A percentile compares a stretch with the other conserved stretches of the same genome.
Evolutionary conservation across 2,888 invertebrate genomes (phyloP).

Genomic region (Drosophila hamatofila): DNA sequence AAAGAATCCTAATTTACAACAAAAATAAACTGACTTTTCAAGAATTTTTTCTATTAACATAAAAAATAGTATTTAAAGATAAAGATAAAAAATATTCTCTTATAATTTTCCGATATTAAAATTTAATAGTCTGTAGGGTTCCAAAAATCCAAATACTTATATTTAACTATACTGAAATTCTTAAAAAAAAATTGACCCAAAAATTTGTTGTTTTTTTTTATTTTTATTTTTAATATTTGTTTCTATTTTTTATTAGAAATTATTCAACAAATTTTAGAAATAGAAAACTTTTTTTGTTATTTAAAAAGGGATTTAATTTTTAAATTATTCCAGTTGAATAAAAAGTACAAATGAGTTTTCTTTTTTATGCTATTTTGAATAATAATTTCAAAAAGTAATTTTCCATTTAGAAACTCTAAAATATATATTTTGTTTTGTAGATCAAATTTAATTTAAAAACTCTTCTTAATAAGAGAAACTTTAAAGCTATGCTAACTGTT

Average conservation of each 20-base stretch:
- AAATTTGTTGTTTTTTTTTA: too few species aligned
- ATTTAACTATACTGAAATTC: too few species aligned
- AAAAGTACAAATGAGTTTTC: too few species aligned
- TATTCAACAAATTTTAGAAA: too few species aligned
- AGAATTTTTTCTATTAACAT: neutral
- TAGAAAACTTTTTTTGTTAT: too few species aligned
- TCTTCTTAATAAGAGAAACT: neutral
- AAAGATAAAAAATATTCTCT: neutral
- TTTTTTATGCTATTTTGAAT: neutral
- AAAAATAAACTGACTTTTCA: neutral
- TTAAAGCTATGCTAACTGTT: constrained; percentile 30
- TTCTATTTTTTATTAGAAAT: too few species aligned
- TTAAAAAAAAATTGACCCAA: too few species aligned
- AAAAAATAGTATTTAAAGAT: neutral
- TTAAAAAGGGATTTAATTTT: too few species aligned
- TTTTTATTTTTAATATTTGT: too few species aligned
- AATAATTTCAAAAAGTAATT: neutral
- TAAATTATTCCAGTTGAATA: too few species aligned
- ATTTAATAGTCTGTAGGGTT: too few species aligned
- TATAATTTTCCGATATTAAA: neutral
- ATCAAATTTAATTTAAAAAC: neutral
- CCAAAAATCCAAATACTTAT: too few species aligned
- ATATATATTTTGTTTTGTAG: neutral
- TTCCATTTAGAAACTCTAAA: neutral
- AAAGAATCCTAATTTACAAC: neutral